These are phyloP conservation scores for Cygnus atratus DNA, from an alignment of 2,113 vertebrate genomes.

Conservation along the genomic window DNA sequence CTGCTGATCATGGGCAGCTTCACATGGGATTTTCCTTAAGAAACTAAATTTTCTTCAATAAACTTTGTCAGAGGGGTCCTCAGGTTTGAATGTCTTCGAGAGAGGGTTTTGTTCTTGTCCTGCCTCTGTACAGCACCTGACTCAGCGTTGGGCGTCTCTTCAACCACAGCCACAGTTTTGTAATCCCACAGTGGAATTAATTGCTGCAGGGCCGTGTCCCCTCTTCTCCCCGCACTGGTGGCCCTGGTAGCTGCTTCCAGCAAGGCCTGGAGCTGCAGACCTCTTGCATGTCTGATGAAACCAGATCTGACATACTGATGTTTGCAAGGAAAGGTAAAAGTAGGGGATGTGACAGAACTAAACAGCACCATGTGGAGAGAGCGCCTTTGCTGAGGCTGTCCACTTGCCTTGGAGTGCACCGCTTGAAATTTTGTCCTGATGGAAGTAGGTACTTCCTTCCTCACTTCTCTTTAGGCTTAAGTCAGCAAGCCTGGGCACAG, in stretches of 20 bases:
- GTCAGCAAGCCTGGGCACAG: background rate
- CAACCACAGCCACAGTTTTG: accelerated
- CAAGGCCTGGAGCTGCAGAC: background rate
- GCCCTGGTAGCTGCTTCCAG: background rate
- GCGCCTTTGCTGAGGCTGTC: background rate
- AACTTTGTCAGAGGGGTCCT: background rate
- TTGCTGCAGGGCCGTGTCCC: background rate
- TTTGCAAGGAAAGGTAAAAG: background rate
- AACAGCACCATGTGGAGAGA: background rate
- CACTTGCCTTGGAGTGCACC: background rate
- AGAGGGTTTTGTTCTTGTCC: accelerated
- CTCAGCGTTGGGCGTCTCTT: background rate
- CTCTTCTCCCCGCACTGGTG: background rate
- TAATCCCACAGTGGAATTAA: accelerated
- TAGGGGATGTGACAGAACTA: background rate
- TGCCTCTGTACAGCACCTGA: no score
- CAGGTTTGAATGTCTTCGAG: background rate
- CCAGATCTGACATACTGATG: accelerated
- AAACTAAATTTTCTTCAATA: background rate
- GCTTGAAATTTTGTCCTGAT: background rate
- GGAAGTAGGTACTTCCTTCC: background rate
- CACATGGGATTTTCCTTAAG: background rate
- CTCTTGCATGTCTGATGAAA: accelerated
- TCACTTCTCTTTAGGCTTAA: background rate
- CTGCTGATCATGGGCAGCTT: background rate